Percentiles rank a stretch among this genome's conserved stretches.
Evolutionary conservation across 1,140 invertebrate species (phyloP).

Genomic region (Chlorops oryzae): DNA sequence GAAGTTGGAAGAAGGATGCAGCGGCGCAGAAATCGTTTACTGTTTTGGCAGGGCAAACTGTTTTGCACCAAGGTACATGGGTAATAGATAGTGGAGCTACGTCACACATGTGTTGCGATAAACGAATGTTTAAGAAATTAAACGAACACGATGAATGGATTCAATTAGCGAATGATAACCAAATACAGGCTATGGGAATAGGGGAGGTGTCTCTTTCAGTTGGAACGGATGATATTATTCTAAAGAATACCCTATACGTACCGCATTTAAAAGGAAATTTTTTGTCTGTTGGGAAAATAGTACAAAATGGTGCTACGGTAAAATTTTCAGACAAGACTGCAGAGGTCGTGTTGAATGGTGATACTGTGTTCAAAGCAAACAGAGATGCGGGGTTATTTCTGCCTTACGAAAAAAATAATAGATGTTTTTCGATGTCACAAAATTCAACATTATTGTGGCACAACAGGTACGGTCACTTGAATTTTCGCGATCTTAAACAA

Average conservation of each 20-base stretch:
- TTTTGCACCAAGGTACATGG: neutral
- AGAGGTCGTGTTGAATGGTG: neutral
- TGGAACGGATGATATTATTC: neutral
- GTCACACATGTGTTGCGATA: conserved; percentile 9
- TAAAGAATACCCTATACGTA: conserved; percentile 7
- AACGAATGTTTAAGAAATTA: neutral
- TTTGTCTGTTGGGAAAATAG: conserved; percentile 5
- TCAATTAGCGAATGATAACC: conserved; percentile 7
- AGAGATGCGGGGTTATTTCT: neutral
- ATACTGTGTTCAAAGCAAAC: neutral
- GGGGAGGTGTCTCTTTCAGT: neutral
- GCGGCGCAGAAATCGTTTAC: no score
- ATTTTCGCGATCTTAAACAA: neutral
- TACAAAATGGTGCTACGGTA: conserved; percentile 2
- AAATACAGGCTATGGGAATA: neutral
- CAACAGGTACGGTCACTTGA: neutral
- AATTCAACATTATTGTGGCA: conserved; percentile 1
- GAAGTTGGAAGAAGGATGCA: neutral
- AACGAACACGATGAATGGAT: neutral
- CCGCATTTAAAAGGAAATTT: conserved; percentile 10
- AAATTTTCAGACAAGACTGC: neutral
- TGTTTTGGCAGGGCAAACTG: no score
- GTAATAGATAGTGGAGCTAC: conserved; percentile 10
- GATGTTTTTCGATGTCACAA: neutral
- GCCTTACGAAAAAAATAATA: neutral